Evolutionary conservation across 1,140 invertebrate species (phyloP).

Genomic region (Agrilus planipennis): DNA sequence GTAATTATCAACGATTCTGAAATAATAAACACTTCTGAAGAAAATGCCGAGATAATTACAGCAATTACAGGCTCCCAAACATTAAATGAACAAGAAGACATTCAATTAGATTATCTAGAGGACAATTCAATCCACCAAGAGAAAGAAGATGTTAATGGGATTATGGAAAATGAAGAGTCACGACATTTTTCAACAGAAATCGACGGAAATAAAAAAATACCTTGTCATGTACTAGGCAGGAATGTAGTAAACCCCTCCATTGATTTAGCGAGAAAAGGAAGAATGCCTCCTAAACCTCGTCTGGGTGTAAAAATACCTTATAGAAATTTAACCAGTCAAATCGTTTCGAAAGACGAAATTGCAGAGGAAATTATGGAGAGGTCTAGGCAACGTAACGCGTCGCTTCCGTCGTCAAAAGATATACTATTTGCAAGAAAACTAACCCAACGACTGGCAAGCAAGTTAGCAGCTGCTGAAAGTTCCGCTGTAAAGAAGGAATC

Average conservation of each 20-base stretch:
- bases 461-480: slow-evolving; percentile 17
- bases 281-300: slow-evolving; percentile 29
- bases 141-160: too few relatives aligned
- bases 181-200: too few relatives aligned
- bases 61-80: too few relatives aligned
- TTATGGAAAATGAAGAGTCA: too few relatives aligned
- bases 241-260: slow-evolving; percentile 18
- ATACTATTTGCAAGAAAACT: slow-evolving; percentile 29
- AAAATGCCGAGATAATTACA: too few relatives aligned
- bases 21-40: too few relatives aligned
- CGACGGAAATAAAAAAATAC: too few relatives aligned
- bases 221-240: slow-evolving; percentile 18
- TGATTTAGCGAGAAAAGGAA: slow-evolving; percentile 17
- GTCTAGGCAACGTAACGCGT: slow-evolving; percentile 16
- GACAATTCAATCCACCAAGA: too few relatives aligned
- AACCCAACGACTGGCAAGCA: slow-evolving; percentile 29
- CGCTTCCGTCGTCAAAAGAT: slow-evolving; percentile 15
- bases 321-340: slow-evolving; percentile 36
- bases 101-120: too few relatives aligned
- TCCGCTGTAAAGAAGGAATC: background rate
- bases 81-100: too few relatives aligned
- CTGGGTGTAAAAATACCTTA: slow-evolving; percentile 37
- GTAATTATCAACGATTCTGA: too few relatives aligned
- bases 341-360: slow-evolving; percentile 37
- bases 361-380: slow-evolving; percentile 37